Evolutionary conservation across 2,888 invertebrate species (phyloP).

Genomic region (Noctua janthe): DNA sequence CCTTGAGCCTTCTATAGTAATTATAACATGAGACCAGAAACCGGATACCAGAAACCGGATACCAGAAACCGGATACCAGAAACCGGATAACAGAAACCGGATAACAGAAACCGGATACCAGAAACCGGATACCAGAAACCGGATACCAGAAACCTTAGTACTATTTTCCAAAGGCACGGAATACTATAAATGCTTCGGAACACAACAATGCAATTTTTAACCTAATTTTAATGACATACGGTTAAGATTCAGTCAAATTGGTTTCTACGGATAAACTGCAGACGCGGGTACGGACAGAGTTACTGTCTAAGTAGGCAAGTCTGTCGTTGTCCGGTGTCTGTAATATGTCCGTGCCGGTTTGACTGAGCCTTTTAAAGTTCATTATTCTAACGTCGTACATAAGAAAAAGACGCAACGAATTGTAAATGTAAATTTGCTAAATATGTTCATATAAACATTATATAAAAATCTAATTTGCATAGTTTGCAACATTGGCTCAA

Average conservation of each 20-base stretch:
- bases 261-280: neutral
- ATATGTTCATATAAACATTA: slow-evolving; percentile 34
- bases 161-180: slow-evolving; percentile 30
- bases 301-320: neutral
- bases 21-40: neutral
- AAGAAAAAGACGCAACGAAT: slow-evolving; percentile 37
- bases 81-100: slow-evolving; percentile 2
- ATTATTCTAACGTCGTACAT: slow-evolving; percentile 10
- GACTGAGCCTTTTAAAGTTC: neutral
- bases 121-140: slow-evolving; percentile 15
- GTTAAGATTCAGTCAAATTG: neutral
- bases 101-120: slow-evolving; percentile 13
- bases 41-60: slow-evolving; percentile 6
- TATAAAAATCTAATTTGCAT: slow-evolving; percentile 45
- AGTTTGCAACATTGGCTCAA: slow-evolving; percentile 20
- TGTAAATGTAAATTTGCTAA: slow-evolving; percentile 30
- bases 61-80: neutral
- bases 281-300: neutral
- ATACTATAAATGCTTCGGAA: slow-evolving; percentile 50
- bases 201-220: slow-evolving; percentile 33
- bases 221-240: slow-evolving; percentile 28
- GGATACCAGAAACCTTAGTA: neutral
- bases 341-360: neutral
- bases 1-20: slow-evolving; percentile 27
- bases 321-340: neutral